These are phyloP conservation scores for Halichondria panicea DNA, from an alignment of 37 sponge, comb jelly and placozoan species.

Conservation along the genomic window DNA sequence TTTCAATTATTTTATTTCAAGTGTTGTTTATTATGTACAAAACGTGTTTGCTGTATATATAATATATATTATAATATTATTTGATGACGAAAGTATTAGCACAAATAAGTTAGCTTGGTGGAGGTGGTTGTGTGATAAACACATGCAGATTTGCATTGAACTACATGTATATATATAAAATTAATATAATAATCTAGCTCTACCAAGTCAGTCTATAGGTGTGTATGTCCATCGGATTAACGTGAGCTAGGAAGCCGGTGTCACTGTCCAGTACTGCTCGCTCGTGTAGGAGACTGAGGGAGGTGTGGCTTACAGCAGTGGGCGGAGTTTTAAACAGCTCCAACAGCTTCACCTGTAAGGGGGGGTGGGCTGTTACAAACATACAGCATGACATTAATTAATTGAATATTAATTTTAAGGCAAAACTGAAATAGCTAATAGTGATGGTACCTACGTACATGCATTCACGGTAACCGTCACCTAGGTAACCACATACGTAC, in stretches of 20 bases:
- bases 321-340: conserved; percentile 31
- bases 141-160: too few relatives aligned
- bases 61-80: too few relatives aligned
- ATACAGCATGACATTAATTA: not conserved
- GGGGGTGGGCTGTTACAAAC: not conserved
- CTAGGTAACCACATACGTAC: conserved; percentile 6
- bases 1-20: too few relatives aligned
- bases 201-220: conserved; percentile 61
- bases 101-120: too few relatives aligned
- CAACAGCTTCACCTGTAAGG: conserved; percentile 36
- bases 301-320: conserved; percentile 22
- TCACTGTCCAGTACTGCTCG: not conserved
- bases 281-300: conserved; percentile 35
- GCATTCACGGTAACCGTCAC: not conserved
- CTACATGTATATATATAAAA: too few relatives aligned
- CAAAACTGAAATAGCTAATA: not conserved
- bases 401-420: not conserved
- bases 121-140: too few relatives aligned
- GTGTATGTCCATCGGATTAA: conserved; percentile 60
- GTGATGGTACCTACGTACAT: not conserved
- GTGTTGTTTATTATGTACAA: too few relatives aligned
- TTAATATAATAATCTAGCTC: not conserved
- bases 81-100: too few relatives aligned
- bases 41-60: too few relatives aligned
- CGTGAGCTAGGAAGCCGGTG: not conserved